These are phyloP conservation scores for Papilio elwesi DNA, from an alignment of 2,888 invertebrate genomes.

Conservation along the genomic window DNA sequence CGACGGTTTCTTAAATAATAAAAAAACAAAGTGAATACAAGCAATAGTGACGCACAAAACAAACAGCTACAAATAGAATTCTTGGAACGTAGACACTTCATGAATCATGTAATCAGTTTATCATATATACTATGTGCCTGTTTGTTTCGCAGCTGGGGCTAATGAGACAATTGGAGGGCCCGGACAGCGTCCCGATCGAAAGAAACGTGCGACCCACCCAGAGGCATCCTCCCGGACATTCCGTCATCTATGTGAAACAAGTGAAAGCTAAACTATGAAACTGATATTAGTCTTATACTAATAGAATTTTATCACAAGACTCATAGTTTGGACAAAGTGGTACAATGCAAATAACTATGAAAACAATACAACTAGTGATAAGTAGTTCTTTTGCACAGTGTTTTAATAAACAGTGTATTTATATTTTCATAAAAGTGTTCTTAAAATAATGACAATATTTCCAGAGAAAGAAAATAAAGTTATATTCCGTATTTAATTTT, in stretches of 20 bases:
- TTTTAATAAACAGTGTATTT: constrained; percentile 5
- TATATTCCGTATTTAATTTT: background rate
- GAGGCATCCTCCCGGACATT: constrained; percentile 77
- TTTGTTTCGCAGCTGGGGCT: constrained; percentile 66
- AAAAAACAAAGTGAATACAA: background rate
- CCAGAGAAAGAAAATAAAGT: background rate
- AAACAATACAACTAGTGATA: constrained; percentile 20
- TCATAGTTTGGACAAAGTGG: background rate
- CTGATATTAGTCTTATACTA: constrained; percentile 15
- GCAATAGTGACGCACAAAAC: too few species aligned
- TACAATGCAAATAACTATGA: background rate
- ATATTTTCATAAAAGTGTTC: constrained; percentile 13
- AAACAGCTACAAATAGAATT: background rate
- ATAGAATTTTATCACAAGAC: constrained; percentile 13
- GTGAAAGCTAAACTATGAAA: constrained; percentile 71
- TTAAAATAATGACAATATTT: constrained; percentile 2
- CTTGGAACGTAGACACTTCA: constrained; percentile 13
- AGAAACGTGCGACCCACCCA: constrained; percentile 79
- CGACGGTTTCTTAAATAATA: background rate
- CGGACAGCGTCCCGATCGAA: constrained; percentile 71
- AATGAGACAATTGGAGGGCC: constrained; percentile 71
- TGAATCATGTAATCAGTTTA: constrained; percentile 26
- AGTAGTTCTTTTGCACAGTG: background rate
- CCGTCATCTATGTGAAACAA: constrained; percentile 78
- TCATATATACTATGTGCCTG: constrained; percentile 2